Conservation (phyloP, 2,797 vertebrate genomes). For the Hephaestus fuliginosus region DNA sequence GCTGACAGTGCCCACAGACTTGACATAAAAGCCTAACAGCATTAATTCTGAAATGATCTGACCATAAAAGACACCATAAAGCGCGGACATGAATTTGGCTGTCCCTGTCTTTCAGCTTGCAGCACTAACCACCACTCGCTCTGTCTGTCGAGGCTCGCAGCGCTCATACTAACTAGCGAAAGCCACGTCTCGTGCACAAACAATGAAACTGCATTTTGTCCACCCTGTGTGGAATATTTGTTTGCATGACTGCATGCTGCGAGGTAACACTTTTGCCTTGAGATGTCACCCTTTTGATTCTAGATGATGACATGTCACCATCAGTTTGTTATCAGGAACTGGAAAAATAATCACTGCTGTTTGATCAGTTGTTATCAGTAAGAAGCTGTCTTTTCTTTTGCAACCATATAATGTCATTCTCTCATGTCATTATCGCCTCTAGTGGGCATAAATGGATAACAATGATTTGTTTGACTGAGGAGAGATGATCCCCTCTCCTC, state of each 20-base stretch:
- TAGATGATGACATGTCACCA: slow-evolving; percentile 49
- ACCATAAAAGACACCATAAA: slow-evolving; percentile 59
- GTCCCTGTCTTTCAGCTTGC: slow-evolving; percentile 70
- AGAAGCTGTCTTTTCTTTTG: slow-evolving; percentile 48
- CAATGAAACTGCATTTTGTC: slow-evolving; percentile 39
- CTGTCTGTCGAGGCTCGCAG: slow-evolving; percentile 71
- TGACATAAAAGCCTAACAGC: slow-evolving; percentile 46
- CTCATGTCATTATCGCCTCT: slow-evolving; percentile 57
- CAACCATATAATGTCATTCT: slow-evolving; percentile 52
- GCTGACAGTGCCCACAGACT: slow-evolving; percentile 40
- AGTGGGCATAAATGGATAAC: slow-evolving; percentile 33
- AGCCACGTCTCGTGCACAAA: slow-evolving; percentile 50
- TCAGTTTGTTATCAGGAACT: slow-evolving; percentile 48
- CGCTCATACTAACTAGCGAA: slow-evolving; percentile 73
- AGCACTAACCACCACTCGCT: slow-evolving; percentile 78
- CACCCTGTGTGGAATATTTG: slow-evolving; percentile 45
- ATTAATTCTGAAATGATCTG: slow-evolving; percentile 56
- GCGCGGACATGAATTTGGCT: slow-evolving; percentile 56
- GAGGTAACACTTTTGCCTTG: slow-evolving; percentile 81
- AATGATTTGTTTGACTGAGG: slow-evolving; percentile 45
- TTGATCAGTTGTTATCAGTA: slow-evolving; percentile 48
- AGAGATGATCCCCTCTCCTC: slow-evolving; percentile 36
- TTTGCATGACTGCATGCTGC: slow-evolving; percentile 81
- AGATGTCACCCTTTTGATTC: slow-evolving; percentile 74
- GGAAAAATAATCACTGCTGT: slow-evolving; percentile 42